Conservation (phyloP, 2,113 vertebrate genomes). For the Scatophagus argus region DNA sequence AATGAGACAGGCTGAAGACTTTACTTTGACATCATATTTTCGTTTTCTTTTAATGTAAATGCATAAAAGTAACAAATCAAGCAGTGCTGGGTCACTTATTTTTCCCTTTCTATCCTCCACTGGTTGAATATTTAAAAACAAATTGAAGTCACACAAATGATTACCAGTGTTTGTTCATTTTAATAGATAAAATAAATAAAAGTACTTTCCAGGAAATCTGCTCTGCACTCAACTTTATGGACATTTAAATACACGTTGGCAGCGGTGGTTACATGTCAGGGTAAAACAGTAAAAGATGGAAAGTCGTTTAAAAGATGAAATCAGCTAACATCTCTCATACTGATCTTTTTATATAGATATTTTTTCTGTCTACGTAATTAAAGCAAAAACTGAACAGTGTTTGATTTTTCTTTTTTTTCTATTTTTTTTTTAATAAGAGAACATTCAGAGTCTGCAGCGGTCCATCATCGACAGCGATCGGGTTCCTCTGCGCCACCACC, state of each 20-base stretch:
- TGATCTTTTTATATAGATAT: slow-evolving; percentile 34
- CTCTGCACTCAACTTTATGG: slow-evolving; percentile 69
- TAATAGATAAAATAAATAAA: slow-evolving; percentile 84
- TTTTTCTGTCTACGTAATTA: slow-evolving; percentile 47
- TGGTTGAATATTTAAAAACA: slow-evolving; percentile 35
- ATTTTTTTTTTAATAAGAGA: slow-evolving; percentile 46
- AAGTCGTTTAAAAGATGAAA: slow-evolving; percentile 11
- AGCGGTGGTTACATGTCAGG: slow-evolving; percentile 40
- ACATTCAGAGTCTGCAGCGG: slow-evolving; percentile 79
- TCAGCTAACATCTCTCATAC: slow-evolving; percentile 35
- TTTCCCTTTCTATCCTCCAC: background rate
- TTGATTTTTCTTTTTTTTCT: slow-evolving; percentile 6
- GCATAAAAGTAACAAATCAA: background rate
- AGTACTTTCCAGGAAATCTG: slow-evolving; percentile 74
- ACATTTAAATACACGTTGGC: slow-evolving; percentile 75
- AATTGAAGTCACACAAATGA: slow-evolving; percentile 45
- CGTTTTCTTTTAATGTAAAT: slow-evolving; percentile 7
- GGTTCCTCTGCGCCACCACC: background rate
- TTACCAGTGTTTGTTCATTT: slow-evolving; percentile 77
- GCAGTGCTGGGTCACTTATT: background rate
- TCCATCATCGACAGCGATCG: slow-evolving; percentile 34
- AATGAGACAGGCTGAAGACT: background rate
- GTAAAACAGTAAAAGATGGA: slow-evolving; percentile 32
- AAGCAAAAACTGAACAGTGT: slow-evolving; percentile 60
- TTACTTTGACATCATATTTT: background rate